phyloP scores from a whole-genome alignment of 2,113 vertebrate genomes.

The Stegostoma tigrinum region DNA sequence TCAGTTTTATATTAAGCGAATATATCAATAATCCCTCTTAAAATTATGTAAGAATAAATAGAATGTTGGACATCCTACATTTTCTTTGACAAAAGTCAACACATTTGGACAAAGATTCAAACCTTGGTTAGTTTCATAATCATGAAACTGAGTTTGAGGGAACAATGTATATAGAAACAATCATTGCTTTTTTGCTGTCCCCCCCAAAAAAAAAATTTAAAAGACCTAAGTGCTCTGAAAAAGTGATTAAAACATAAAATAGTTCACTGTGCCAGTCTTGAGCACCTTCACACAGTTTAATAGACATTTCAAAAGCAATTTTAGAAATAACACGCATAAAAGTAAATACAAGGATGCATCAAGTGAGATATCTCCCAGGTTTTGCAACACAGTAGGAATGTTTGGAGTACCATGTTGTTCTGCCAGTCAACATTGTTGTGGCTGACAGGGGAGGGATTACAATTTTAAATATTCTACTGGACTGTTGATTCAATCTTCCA shows the following conservation, averaged over 20 bases:
- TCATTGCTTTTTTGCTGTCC: neutral
- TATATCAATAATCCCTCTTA: neutral
- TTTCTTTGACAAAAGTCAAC: neutral
- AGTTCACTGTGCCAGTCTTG: neutral
- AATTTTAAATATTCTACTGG: neutral
- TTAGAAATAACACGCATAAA: neutral
- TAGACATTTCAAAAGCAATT: neutral
- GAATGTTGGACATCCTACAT: neutral
- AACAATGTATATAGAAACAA: neutral
- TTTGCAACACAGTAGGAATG: neutral
- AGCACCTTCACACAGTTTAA: neutral
- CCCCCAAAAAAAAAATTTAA: neutral
- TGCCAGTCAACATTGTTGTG: neutral
- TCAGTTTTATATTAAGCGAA: conserved; percentile 7
- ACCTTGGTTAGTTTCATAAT: neutral
- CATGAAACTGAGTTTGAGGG: neutral
- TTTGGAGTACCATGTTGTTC: neutral
- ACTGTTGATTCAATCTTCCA: neutral
- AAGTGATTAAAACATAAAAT: neutral
- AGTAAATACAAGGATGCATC: neutral
- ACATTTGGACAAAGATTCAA: neutral
- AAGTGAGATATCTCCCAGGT: neutral
- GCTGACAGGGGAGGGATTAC: neutral
- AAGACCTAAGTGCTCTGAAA: neutral
- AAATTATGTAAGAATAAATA: neutral